Base-by-base conservation (phyloP, 1,140 invertebrate genomes). In the Sycophaga agraensis region DNA sequence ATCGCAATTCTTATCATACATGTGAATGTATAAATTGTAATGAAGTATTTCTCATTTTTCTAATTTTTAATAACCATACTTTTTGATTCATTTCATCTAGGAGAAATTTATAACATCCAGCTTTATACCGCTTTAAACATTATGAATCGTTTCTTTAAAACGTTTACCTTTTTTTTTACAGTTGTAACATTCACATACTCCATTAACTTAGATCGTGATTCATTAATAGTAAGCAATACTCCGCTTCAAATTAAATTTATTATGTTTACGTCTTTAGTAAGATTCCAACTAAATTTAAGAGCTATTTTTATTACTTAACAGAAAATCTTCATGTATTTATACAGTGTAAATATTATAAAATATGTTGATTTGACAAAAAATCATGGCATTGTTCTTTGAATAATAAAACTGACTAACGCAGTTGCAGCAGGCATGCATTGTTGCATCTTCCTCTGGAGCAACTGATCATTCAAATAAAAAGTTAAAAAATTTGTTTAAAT, bases 101-200 rank as follows among this genome's bases (percentile, higher is more conserved):
- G 63, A 51, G 57, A 67, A 71, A 73, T 70, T 69, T 70, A 70
- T 70, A 70, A 75, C 71, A 68, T 74, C 64, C 66, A 75, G 71
- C 64, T 71, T 71, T 67, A 66, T 43, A 66, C 40, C 58, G 49
- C 59, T 65, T 45, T 59, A 63, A 63, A 65, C 64, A 57, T 39
- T 61, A 59, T 48, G 26, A 17, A 45, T 49, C 5, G 50, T 46
- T 40, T 40, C 49, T 48, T 28, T n/a, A 12, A 31, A 19, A 7
- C 34, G 35, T 24, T 37, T 31, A 35, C 35, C 26, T 58, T 46
- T 12, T 46, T 37, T 40, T 28, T 40, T 21, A 26, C 26, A 43
- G 31, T n/a, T 21, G 14, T 59, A 50, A 59, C 19, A 35, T 59
- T 40, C 17, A 22, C 31, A 40, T 16, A 34, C 34, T 40, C 14